These are phyloP conservation scores for Gastracanthus pulcherrimus DNA, from an alignment of 2,888 invertebrate genomes.

Conservation along the genomic window DNA sequence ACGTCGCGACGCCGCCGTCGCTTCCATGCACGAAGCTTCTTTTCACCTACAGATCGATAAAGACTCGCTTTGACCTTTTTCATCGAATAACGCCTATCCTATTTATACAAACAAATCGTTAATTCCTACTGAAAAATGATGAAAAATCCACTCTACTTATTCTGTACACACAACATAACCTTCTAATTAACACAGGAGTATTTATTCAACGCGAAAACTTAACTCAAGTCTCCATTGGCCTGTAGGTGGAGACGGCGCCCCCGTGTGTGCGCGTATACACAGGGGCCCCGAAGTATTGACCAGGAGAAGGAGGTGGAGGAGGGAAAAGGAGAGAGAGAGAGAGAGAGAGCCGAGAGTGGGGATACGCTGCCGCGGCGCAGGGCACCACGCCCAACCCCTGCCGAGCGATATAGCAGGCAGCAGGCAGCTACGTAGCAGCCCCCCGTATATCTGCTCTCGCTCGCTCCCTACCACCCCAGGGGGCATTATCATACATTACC, in stretches of 20 bases:
- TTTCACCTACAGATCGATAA: no score
- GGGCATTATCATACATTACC: slow-evolving; percentile 75
- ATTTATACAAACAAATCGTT: no score
- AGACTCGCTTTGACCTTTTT: no score
- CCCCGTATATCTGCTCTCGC: slow-evolving; percentile 53
- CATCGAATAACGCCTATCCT: no score
- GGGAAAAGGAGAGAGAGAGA: slow-evolving; percentile 58
- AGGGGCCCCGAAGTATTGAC: slow-evolving; percentile 74
- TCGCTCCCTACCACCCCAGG: slow-evolving; percentile 55
- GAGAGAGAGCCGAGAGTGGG: slow-evolving; percentile 33
- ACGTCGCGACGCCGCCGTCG: slow-evolving; percentile 72
- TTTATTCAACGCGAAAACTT: no score
- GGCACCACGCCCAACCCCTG: slow-evolving; percentile 76
- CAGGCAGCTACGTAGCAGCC: slow-evolving; percentile 63
- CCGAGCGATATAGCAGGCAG: slow-evolving; percentile 55
- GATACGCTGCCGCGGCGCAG: slow-evolving; percentile 39
- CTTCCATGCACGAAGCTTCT: slow-evolving; percentile 51
- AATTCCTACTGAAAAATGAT: no score
- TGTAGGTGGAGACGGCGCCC: no score
- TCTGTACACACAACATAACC: no score
- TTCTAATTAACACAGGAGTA: no score
- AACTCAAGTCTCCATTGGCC: no score
- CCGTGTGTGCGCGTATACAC: not conserved
- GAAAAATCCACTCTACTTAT: no score
- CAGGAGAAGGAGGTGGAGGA: slow-evolving; percentile 64